These are phyloP conservation scores for Cabera pusaria DNA, from an alignment of 2,888 invertebrate genomes.

Conservation along the genomic window DNA sequence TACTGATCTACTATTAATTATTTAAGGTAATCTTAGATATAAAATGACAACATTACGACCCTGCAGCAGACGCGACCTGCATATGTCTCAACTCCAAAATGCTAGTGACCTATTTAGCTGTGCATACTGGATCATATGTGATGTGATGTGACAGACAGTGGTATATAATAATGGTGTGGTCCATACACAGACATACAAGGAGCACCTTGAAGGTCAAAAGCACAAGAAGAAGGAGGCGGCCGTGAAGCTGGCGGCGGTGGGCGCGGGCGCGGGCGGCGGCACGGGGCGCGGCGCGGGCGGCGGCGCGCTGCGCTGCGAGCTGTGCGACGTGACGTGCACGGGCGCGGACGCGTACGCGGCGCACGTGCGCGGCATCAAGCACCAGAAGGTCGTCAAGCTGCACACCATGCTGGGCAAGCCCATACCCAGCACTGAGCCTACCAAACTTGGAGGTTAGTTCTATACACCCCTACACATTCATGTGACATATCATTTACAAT, in stretches of 20 bases:
- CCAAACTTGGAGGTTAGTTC: conserved; percentile 85
- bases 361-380: conserved; percentile 98
- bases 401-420: conserved; percentile 99
- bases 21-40: too few relatives aligned
- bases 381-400: conserved; percentile 98
- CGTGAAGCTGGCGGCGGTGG: conserved; percentile 83
- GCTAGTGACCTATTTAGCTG: too few relatives aligned
- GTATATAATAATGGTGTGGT: too few relatives aligned
- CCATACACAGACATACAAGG: conserved; percentile 84
- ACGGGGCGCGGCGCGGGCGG: conserved; percentile 59
- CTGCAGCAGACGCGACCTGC: too few relatives aligned
- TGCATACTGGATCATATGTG: too few relatives aligned
- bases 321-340: conserved; percentile 99
- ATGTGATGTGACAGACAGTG: too few relatives aligned
- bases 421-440: conserved; percentile 97
- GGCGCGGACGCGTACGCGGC: conserved; percentile 99
- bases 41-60: too few relatives aligned
- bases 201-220: conserved; percentile 99
- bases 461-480: too few relatives aligned
- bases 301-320: conserved; percentile 92
- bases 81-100: too few relatives aligned
- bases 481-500: too few relatives aligned
- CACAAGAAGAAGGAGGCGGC: conserved; percentile 98
- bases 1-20: too few relatives aligned
- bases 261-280: conserved; percentile 26